Evolutionary conservation across 1,140 invertebrate species (phyloP), one percentile per base, ranked within the genome.

Genomic region (Patella vulgata): DNA sequence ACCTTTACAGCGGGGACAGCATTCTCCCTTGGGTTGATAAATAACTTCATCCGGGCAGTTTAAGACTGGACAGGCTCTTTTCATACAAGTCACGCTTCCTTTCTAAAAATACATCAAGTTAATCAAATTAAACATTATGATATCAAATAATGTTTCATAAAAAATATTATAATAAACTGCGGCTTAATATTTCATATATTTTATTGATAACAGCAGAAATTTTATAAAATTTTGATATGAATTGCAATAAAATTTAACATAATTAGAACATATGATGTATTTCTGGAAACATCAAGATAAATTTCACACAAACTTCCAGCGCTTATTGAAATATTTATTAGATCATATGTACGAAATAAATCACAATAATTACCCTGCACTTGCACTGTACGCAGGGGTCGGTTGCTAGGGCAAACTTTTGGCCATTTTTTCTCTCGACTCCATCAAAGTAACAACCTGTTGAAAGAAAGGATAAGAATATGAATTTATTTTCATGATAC

Each of bases 1-100:
- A 78, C 79, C 82, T 71, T 66, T 63, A 66, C 82, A 84, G 23
- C 48, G 63, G 2, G 75, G 75, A 54, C 82, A 84, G 46, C 82
- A 83, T 30, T 73, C 64, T 11, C 67, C 75, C 39, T 70, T 65
- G 33, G 74, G 74, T 11, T 68, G 67, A 31, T 71, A 70, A 11
- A 79, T 75, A 14, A 66, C 54, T 11, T 70, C 63, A 28, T 66
- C 51, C 9, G 74, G 77, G 63, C 82, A 84, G 63, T 81, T 82
- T 9, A 82, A 58, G 19, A 83, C 77, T 5, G 82, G 79, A 59
- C 82, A 84, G 0, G 73, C 68, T 27, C 58, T 39, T 50, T 79
- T 78, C 21, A 62, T 40, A 62, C 82, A 84, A 0, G 61, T 59
- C 1, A 80, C 33, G 23, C 50, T 71, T 12, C 80, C 81, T 31